A percentile compares a stretch with the other conserved stretches of the same genome.
Conservation (phyloP, 2,888 invertebrate genomes). For the Crepidodera aurea region DNA sequence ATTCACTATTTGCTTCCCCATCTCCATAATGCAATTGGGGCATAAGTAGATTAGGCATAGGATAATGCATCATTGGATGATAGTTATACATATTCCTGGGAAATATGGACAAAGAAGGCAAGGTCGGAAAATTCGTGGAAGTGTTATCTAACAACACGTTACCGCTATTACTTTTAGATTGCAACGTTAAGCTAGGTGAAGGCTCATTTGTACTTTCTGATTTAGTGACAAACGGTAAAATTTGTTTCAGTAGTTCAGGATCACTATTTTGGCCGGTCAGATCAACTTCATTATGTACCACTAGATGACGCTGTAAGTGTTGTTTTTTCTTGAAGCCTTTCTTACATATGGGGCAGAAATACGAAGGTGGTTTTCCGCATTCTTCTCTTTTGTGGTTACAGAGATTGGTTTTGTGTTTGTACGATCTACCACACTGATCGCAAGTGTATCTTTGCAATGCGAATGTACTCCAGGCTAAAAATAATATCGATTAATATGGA, state of each 20-base stretch:
- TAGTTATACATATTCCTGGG: slow-evolving; percentile 25
- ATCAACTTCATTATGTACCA: slow-evolving; percentile 44
- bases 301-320: slow-evolving; percentile 53
- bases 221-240: slow-evolving; percentile 17
- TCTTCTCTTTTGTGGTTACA: slow-evolving; percentile 63
- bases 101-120: slow-evolving; percentile 26
- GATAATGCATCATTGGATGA: slow-evolving; percentile 15
- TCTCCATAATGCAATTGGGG: neutral
- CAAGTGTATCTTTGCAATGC: slow-evolving; percentile 44
- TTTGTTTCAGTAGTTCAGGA: slow-evolving; percentile 22
- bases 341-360: slow-evolving; percentile 61
- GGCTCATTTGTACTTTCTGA: neutral
- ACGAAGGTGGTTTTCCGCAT: slow-evolving; percentile 63
- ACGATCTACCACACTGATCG: slow-evolving; percentile 52
- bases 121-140: slow-evolving; percentile 12
- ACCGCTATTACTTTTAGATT: neutral
- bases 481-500: slow-evolving; percentile 1
- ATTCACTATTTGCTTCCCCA: neutral
- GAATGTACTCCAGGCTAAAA: slow-evolving; percentile 27
- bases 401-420: slow-evolving; percentile 60
- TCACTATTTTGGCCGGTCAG: slow-evolving; percentile 16
- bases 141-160: neutral
- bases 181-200: neutral
- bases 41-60: slow-evolving; percentile 10
- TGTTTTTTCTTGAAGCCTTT: slow-evolving; percentile 57